These are phyloP conservation scores for Ostrea edulis DNA, from an alignment of 1,140 invertebrate genomes.

Conservation along the genomic window DNA sequence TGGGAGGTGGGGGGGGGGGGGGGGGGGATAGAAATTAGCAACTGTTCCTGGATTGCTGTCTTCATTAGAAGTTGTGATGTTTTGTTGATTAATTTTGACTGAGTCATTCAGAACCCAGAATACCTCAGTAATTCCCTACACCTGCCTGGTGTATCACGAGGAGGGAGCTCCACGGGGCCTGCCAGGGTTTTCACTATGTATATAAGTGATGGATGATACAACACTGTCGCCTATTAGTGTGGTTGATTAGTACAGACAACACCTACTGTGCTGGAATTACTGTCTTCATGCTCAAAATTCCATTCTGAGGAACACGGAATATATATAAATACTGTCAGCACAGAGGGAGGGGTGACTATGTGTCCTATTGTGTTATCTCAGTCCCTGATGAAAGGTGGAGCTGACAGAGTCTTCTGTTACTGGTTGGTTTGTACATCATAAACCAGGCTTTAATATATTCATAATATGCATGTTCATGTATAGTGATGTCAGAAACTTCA, in stretches of 20 bases:
- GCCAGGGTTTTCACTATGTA: conserved; percentile 3
- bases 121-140: conserved; percentile 31
- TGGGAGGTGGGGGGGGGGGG: no score
- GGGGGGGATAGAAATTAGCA: no score
- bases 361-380: not conserved
- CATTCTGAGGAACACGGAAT: conserved; percentile 2
- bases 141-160: not conserved
- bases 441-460: no score
- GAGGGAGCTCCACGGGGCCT: not conserved
- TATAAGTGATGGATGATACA: not conserved
- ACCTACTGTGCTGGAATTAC: not conserved
- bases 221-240: not conserved
- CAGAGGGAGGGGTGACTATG: not conserved
- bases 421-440: no score
- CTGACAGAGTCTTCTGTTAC: no score
- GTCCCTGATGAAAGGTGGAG: not conserved
- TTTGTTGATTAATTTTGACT: conserved; percentile 4
- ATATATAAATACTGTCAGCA: conserved; percentile 6
- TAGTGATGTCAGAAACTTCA: no score
- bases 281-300: not conserved
- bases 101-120: conserved; percentile 20
- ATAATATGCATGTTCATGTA: no score
- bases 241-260: not conserved
- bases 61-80: not conserved
- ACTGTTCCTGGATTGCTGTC: no score